Base-by-base conservation (phyloP, 2,113 vertebrate genomes). In the Machaerirhynchus nigripectus region DNA sequence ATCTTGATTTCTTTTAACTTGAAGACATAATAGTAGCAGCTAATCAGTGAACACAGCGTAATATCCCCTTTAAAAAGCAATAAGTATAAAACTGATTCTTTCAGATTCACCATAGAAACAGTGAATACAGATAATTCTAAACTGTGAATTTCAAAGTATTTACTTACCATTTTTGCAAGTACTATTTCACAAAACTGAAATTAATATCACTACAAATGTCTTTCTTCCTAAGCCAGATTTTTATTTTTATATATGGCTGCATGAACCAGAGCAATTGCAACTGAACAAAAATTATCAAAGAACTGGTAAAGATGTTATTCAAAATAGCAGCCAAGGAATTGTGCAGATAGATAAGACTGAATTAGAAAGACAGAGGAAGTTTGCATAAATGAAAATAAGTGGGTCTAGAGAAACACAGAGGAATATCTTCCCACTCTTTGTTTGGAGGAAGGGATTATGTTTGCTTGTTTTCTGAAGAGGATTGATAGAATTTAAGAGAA, bases 11-110 rank as follows among this genome's bases (percentile, higher is more conserved):
- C 1, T 74, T 88, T 59, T 77, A 59, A 57, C 67, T 57, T 77
- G 44, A 80, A 57, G 30, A 50, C 16, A 20, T 28, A 12, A 42
- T 31, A 44, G 5, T 22, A 64, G 15, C 22, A 81, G 26, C 17
- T 69, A 22, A 68, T 40, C 14, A 53, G 7, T 37, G 46, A 83
- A 42, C 5, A 39, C 5, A 50, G 1, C 0, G 0, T 31, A 59
- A 89, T 30, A 4, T 13, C 12, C 10, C 7, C 12, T 31, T 65
- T n/a, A 31, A 10, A 84, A 17, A 55, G 8, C 85, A 87, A 19
- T 24, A 52, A 70, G 4, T 9, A 31, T 16, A 12, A 4, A 71
- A 8, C 22, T 33, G 11, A 27, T 87, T 77, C 31, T 33, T 78
- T 63, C 27, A 64, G 8, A 33, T 68, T 57, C 15, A 31, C 27